A percentile compares a stretch with the other conserved stretches of the same genome.
Conservation (phyloP, 2,888 invertebrate species). For the Nephrotoma guestfalica region DNA sequence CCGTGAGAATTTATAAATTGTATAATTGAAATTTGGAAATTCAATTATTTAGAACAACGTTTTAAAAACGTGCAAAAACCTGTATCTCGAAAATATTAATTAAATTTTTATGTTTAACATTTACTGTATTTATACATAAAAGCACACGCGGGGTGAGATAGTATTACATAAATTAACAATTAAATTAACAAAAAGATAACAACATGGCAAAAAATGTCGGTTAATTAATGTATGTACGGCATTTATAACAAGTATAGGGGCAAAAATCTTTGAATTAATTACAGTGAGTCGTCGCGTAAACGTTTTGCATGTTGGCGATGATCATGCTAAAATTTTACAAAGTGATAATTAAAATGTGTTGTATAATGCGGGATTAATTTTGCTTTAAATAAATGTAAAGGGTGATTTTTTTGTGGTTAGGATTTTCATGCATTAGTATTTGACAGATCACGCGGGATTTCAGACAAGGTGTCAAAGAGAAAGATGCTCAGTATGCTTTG, state of each 20-base stretch:
- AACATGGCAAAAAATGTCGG: neutral
- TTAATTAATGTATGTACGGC: neutral
- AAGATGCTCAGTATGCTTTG: no score
- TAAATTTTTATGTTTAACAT: neutral
- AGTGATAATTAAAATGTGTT: neutral
- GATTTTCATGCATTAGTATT: no score
- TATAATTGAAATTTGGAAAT: neutral
- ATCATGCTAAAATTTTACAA: neutral
- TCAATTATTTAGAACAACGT: neutral
- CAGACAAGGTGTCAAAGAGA: no score
- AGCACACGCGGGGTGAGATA: neutral
- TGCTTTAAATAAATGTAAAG: no score
- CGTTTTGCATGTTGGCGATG: neutral
- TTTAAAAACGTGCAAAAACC: neutral
- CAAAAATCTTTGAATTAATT: neutral
- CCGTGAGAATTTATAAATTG: neutral
- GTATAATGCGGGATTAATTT: neutral
- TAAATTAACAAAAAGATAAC: neutral
- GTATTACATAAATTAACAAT: neutral
- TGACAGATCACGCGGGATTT: no score
- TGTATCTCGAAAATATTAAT: neutral
- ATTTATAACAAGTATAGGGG: neutral
- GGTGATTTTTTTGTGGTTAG: no score
- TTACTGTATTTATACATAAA: neutral
- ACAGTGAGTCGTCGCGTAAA: neutral